Base-by-base conservation (phyloP, 2,888 invertebrate species). In the Plebejus anna region DNA sequence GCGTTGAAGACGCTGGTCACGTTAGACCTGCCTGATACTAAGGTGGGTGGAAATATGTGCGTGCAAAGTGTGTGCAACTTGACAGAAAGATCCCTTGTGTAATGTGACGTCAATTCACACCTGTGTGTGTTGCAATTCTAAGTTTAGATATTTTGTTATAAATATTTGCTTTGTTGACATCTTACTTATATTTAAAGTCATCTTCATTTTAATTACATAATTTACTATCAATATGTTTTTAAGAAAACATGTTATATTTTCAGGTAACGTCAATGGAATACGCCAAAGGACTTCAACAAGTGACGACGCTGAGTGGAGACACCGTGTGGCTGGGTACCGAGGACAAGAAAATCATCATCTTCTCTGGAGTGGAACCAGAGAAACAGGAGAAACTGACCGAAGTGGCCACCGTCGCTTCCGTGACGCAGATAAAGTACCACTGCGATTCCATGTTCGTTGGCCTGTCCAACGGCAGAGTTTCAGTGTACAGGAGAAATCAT, bases 281-380 rank as follows among this genome's bases (percentile, higher is more conserved):
- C 84, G 96, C 98, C 6, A 97, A 97, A 85, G 97, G 97, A 61
- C 82, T 94, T 82, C 94, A 88, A 82, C 92, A 93, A 88, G 90
- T 89, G 85, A 90, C 88, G 84, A 90, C 90, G 75, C 88, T 91
- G 81, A 88, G 90, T 82, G 94, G 94, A 80, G 97, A 97, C 90
- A 96, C 97, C 75, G 97, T 98, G n/a, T 98, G 98, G 98, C 96
- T 98, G 95, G 98, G 98, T 76, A 98, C 98, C 9, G 97, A 97
- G 81, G 97, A 97, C 82, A 95, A 96, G 83, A 96, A 97, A 85
- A 94, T 98, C 76, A 95, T 98, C 76, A 94, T 98, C 78, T 97
- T 97, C 88, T 96, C 97, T 47, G 98, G 97, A 2, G 94, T 96
- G n/a, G 97, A 97, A 85, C 97, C 97, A 0, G 98, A 98, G 87